These are phyloP conservation scores for Protula sp. DNA, from an alignment of 2,888 invertebrate genomes.

Conservation along the genomic window DNA sequence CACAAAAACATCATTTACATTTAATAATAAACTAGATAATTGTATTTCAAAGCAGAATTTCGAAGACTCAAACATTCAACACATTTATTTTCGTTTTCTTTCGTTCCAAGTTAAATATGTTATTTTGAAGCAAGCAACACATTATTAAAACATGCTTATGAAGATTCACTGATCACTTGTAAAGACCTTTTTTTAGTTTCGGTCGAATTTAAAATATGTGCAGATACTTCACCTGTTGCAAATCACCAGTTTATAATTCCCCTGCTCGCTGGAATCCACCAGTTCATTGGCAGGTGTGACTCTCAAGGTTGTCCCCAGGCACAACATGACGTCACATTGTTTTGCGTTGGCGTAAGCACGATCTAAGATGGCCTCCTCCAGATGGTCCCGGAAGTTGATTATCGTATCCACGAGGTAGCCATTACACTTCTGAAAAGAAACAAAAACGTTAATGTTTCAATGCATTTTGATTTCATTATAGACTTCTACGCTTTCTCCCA, in stretches of 20 bases:
- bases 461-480: too few relatives aligned
- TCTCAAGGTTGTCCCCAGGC: conserved; percentile 43
- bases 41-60: too few relatives aligned
- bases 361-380: conserved; percentile 36
- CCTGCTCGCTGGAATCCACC: conserved; percentile 30
- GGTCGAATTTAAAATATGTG: too few relatives aligned
- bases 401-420: conserved; percentile 42
- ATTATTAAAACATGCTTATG: too few relatives aligned
- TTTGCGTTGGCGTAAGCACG: conserved; percentile 27
- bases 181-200: too few relatives aligned
- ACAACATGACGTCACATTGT: conserved; percentile 39
- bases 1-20: too few relatives aligned
- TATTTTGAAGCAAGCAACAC: too few relatives aligned
- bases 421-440: conserved; percentile 31
- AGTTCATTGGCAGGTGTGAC: conserved; percentile 46
- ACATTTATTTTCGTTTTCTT: too few relatives aligned
- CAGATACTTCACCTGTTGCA: conserved; percentile 45
- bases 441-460: too few relatives aligned
- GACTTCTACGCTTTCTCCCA: not conserved
- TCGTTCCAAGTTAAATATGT: too few relatives aligned
- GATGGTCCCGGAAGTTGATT: conserved; percentile 44
- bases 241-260: conserved; percentile 31
- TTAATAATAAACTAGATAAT: not conserved
- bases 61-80: too few relatives aligned
- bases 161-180: too few relatives aligned